Percentiles rank a stretch among this genome's conserved stretches.
These are phyloP conservation scores for Lipophrys pholis DNA, from an alignment of 2,113 vertebrate genomes.

Conservation along the genomic window DNA sequence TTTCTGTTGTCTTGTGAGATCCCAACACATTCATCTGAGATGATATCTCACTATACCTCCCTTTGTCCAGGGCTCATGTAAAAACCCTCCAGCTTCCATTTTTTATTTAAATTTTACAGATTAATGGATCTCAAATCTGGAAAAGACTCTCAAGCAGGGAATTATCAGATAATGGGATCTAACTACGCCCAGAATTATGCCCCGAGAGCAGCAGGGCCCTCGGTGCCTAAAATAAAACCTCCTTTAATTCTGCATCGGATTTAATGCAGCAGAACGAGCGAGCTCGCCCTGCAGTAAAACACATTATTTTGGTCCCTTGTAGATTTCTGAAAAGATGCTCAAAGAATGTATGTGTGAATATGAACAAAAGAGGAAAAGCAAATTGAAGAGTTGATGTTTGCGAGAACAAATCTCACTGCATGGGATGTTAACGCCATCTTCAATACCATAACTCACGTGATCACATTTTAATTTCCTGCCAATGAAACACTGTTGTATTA, in stretches of 20 bases:
- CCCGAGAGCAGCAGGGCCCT: slow-evolving; percentile 36
- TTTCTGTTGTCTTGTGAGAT: too few species aligned
- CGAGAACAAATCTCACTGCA: not conserved
- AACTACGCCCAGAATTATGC: slow-evolving; percentile 45
- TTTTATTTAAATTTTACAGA: slow-evolving; percentile 31
- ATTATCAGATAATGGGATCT: slow-evolving; percentile 77
- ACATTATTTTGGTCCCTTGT: not conserved
- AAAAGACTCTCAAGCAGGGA: slow-evolving; percentile 42
- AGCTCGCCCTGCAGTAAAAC: not conserved
- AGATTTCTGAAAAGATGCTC: slow-evolving; percentile 6
- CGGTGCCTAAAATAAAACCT: slow-evolving; percentile 44
- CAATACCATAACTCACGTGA: too few species aligned
- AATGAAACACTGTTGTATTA: too few species aligned
- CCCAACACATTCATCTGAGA: slow-evolving; percentile 29
- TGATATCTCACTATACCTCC: slow-evolving; percentile 30
- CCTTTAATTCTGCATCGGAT: slow-evolving; percentile 36
- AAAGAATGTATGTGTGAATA: not conserved
- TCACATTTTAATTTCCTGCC: too few species aligned
- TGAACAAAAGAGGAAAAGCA: not conserved
- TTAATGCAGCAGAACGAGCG: slow-evolving; percentile 17
- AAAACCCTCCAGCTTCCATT: slow-evolving; percentile 15
- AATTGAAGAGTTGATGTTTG: not conserved
- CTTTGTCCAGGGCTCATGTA: slow-evolving; percentile 34
- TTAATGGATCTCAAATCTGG: slow-evolving; percentile 58
- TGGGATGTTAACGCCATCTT: not conserved